Evolutionary conservation across 2,113 vertebrate genomes (phyloP), one percentile per base, ranked within the genome.

Genomic region (Urocitellus parryii): DNA sequence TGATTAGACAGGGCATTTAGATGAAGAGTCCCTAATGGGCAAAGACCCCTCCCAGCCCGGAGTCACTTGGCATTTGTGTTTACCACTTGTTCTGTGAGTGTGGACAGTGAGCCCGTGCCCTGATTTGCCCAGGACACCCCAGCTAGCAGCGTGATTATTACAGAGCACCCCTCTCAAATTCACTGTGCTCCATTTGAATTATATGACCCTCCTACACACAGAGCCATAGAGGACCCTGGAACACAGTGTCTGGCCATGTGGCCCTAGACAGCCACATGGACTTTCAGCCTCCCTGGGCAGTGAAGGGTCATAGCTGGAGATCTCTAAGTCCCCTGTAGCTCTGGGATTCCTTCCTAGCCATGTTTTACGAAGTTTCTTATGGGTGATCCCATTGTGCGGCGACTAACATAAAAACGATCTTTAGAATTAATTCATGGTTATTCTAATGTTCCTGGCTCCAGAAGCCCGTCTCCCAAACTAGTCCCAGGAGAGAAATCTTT

Each of bases 181-280:
- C 16, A 25, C 7, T 4, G 10, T 51, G 27, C 24, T 70, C 68
- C 61, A 56, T 14, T 45, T 3, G n/a, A 32, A 39, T 83, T 18
- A 8, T 13, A 9, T 20, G 58, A 16, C 32, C 11, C 27, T 39
- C 18, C 61, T 8, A 20, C 5, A 12, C 32, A 8, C 1, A 34
- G 8, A 63, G 53, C 2, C 0, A 24, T 12, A 20, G 6, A 42
- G 10, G 32, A 58, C n/a, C 29, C 1, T 6, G 48, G 22, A 51
- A n/a, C 73, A 2, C 67, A 18, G 3, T 9, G 25, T 32, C 42
- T 24, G 48, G 37, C 56, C 25, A 0, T 4, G n/a, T 14, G n/a
- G 51, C 5, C 48, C n/a, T 12, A 4, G 6, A 3, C 8, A n/a
- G 0, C 32, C 48, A 4, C 1, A 3, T 45, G 63, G n/a, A 45